These are phyloP conservation scores for Melieria crassipennis DNA, from an alignment of 2,888 invertebrate genomes.

Conservation along the genomic window DNA sequence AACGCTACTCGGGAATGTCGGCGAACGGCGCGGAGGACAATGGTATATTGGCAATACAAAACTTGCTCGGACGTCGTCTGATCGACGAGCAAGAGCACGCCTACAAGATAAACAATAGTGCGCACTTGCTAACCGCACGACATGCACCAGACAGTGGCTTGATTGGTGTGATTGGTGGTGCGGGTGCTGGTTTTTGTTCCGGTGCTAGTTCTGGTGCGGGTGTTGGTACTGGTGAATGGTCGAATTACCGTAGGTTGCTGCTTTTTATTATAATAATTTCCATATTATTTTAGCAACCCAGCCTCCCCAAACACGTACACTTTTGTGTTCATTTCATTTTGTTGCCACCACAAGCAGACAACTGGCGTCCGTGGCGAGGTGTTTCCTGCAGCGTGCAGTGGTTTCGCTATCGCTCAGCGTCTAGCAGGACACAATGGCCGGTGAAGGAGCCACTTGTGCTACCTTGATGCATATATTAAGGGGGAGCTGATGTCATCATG, in stretches of 20 bases:
- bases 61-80: constrained; percentile 62
- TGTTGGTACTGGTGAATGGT: constrained; percentile 58
- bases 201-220: neutral
- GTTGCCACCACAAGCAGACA: no score
- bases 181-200: constrained; percentile 35
- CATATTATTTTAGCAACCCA: constrained; percentile 4
- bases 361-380: no score
- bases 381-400: no score
- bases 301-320: neutral
- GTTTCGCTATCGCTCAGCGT: no score
- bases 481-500: constrained; percentile 2
- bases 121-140: constrained; percentile 41
- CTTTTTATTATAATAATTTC: constrained; percentile 41
- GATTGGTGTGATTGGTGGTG: constrained; percentile 61
- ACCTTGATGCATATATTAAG: no score
- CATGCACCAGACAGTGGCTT: constrained; percentile 60
- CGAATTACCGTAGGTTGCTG: constrained; percentile 67
- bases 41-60: constrained; percentile 63
- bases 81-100: constrained; percentile 49
- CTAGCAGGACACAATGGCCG: no score
- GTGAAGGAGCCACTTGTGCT: no score
- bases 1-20: constrained; percentile 55
- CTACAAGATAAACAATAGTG: constrained; percentile 41
- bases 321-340: constrained; percentile 6
- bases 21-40: constrained; percentile 48